Conservation (phyloP, 2,797 vertebrate species). For the Takifugu rubripes region DNA sequence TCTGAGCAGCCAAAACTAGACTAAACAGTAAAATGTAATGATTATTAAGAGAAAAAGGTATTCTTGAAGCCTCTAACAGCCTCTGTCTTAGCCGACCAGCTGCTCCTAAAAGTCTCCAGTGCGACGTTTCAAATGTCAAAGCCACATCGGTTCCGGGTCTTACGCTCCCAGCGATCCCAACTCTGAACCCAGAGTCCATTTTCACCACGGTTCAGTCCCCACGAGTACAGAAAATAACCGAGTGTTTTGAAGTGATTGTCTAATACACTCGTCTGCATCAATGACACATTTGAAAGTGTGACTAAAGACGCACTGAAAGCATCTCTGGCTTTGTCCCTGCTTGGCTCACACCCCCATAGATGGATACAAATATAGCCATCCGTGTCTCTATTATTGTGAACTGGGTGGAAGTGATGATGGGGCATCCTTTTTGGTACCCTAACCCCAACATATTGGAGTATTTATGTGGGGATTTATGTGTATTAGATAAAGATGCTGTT, state of each 20-base stretch:
- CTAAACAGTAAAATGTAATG: background rate
- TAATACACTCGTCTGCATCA: slow-evolving; percentile 42
- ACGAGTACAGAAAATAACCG: slow-evolving; percentile 23
- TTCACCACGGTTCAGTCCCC: slow-evolving; percentile 24
- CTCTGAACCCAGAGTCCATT: slow-evolving; percentile 37
- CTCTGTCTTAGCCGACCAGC: slow-evolving; percentile 10
- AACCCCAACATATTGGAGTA: slow-evolving; percentile 72
- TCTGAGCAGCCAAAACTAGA: background rate
- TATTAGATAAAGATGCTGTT: slow-evolving; percentile 80
- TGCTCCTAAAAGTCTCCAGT: slow-evolving; percentile 34
- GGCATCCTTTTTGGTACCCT: slow-evolving; percentile 65
- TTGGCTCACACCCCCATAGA: slow-evolving; percentile 21
- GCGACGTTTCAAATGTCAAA: slow-evolving; percentile 60
- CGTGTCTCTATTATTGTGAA: slow-evolving; percentile 47
- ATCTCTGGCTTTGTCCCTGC: slow-evolving; percentile 34
- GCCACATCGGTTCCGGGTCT: slow-evolving; percentile 55
- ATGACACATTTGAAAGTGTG: slow-evolving; percentile 54
- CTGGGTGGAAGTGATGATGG: slow-evolving; percentile 21
- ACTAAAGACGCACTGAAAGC: slow-evolving; percentile 51
- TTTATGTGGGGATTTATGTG: slow-evolving; percentile 82
- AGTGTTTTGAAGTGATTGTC: slow-evolving; percentile 48
- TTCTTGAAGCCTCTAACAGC: slow-evolving; percentile 11
- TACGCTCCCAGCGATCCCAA: slow-evolving; percentile 28
- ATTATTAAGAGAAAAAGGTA: background rate
- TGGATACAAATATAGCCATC: slow-evolving; percentile 46